Conservation (phyloP, 1,140 invertebrate species). For the Diorhabda elongata region DNA sequence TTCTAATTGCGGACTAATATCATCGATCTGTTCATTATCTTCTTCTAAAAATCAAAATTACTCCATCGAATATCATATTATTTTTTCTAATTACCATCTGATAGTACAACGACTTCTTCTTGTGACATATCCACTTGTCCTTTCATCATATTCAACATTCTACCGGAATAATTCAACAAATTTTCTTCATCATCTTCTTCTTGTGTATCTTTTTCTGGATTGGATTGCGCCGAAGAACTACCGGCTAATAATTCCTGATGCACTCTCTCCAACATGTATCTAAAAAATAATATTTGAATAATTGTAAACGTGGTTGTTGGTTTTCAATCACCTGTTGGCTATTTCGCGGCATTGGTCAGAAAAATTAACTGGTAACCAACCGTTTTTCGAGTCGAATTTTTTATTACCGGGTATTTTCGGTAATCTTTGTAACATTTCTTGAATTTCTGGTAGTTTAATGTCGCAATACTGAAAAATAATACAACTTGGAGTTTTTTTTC, state of each 20-base stretch:
- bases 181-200: slow-evolving; percentile 16
- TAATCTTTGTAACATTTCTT: slow-evolving; percentile 68
- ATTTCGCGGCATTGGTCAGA: slow-evolving; percentile 65
- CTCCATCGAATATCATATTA: neutral
- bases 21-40: slow-evolving; percentile 21
- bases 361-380: slow-evolving; percentile 69
- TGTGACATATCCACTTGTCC: slow-evolving; percentile 16
- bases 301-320: neutral
- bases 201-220: slow-evolving; percentile 5
- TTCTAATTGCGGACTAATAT: slow-evolving; percentile 26
- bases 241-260: slow-evolving; percentile 48
- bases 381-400: slow-evolving; percentile 66
- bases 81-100: neutral
- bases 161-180: neutral
- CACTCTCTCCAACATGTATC: slow-evolving; percentile 54
- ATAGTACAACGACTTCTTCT: slow-evolving; percentile 7
- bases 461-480: slow-evolving; percentile 56
- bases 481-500: neutral
- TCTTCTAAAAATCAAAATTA: slow-evolving; percentile 18
- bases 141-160: slow-evolving; percentile 8
- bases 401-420: slow-evolving; percentile 59
- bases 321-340: slow-evolving; percentile 49
- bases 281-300: neutral
- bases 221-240: slow-evolving; percentile 5
- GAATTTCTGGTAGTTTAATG: slow-evolving; percentile 78